A percentile compares a stretch with the other conserved stretches of the same genome.
Conservation (phyloP, 2,113 vertebrate genomes). For the Crotophaga sulcirostris region DNA sequence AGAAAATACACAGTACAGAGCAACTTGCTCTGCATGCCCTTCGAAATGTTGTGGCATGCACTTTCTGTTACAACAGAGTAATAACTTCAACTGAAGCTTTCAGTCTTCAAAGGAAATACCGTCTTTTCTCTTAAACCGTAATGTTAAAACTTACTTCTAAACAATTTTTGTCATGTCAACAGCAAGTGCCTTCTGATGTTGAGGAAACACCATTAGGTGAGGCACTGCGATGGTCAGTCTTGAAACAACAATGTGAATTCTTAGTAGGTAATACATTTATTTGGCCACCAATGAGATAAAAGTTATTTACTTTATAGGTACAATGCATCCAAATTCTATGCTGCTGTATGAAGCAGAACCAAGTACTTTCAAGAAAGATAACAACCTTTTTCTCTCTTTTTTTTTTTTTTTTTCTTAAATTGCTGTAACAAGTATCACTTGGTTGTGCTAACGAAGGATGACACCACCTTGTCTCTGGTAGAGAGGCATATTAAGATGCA, state of each 20-base stretch:
- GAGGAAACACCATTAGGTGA: neutral
- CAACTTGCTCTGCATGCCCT: neutral
- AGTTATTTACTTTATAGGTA: neutral
- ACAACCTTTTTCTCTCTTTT: neutral
- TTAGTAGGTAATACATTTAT: neutral
- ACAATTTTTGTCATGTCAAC: neutral
- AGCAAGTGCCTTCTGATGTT: neutral
- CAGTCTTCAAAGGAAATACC: neutral
- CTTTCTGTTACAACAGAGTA: neutral
- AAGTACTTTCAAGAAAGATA: neutral
- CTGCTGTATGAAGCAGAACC: neutral
- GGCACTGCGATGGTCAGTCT: neutral
- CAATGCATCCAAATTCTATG: neutral
- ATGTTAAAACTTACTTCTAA: neutral
- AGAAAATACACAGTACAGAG: neutral
- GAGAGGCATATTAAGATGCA: neutral
- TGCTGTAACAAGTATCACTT: neutral
- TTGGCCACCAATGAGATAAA: neutral
- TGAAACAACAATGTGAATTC: neutral
- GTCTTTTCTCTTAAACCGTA: neutral
- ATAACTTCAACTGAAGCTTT: neutral
- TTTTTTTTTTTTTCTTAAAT: neutral
- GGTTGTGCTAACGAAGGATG: neutral
- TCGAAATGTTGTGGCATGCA: neutral
- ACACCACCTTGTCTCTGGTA: neutral